Percentiles rank a stretch among this genome's conserved stretches.
phyloP scores from a whole-genome alignment of 2,888 invertebrate genomes.

The Phortica magna region DNA sequence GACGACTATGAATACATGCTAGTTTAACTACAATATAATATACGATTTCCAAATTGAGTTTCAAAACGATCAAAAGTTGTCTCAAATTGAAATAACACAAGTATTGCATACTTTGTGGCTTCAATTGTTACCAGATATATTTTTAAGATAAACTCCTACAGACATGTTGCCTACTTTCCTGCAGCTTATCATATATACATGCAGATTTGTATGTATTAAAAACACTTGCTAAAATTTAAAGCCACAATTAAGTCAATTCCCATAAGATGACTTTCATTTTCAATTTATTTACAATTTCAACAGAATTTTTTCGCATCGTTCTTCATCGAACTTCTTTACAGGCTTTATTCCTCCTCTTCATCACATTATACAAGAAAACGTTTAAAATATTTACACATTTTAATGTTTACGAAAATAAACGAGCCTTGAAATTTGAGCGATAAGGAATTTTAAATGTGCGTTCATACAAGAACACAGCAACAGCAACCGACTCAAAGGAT shows the following conservation, averaged over 20 bases:
- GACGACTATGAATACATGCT: not conserved
- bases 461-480: not conserved
- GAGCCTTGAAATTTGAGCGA: constrained; percentile 25
- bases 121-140: not conserved
- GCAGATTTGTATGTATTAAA: too few relatives aligned
- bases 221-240: not conserved
- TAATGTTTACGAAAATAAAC: constrained; percentile 16
- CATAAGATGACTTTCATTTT: constrained; percentile 14
- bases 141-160: not conserved
- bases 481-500: not conserved
- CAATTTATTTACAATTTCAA: not conserved
- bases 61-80: not conserved
- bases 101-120: not conserved
- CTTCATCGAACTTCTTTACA: too few relatives aligned
- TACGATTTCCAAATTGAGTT: not conserved
- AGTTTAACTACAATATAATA: not conserved
- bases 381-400: not conserved
- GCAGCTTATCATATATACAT: not conserved
- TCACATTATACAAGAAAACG: not conserved
- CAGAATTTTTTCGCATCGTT: too few relatives aligned
- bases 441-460: constrained; percentile 20
- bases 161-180: not conserved
- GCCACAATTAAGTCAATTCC: not conserved
- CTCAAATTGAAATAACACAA: not conserved
- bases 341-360: not conserved